phyloP scores from a whole-genome alignment of 1,140 invertebrate genomes.

The Drosophila setifemur region DNA sequence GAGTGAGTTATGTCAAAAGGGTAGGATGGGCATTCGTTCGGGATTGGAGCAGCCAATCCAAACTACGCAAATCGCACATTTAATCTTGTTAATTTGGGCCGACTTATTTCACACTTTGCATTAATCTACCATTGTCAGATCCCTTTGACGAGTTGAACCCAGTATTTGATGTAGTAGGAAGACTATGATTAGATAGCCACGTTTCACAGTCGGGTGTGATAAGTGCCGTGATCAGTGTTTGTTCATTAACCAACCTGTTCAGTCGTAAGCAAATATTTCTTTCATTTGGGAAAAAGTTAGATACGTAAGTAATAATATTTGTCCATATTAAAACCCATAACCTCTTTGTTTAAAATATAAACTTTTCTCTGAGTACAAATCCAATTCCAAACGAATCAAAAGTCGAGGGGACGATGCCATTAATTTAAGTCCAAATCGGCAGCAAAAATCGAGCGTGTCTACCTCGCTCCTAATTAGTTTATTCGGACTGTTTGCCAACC shows the following conservation, averaged over 20 bases:
- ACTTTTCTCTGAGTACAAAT: background rate
- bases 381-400: constrained; percentile 14
- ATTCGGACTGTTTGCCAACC: background rate
- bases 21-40: constrained; percentile 2
- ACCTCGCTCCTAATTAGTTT: constrained; percentile 27
- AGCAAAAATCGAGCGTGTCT: constrained; percentile 63
- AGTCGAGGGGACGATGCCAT: constrained; percentile 45
- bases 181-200: constrained; percentile 35
- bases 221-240: constrained; percentile 1
- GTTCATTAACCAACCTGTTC: background rate
- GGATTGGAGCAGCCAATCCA: background rate
- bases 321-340: too few species aligned
- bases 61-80: constrained; percentile 41
- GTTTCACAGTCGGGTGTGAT: constrained; percentile 50
- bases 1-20: constrained; percentile 29
- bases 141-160: background rate
- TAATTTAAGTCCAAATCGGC: constrained; percentile 54
- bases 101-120: constrained; percentile 17
- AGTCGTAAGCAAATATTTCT: background rate
- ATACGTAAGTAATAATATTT: too few species aligned
- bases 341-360: background rate
- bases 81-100: constrained; percentile 1
- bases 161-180: constrained; percentile 14
- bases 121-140: background rate
- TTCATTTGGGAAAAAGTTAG: too few species aligned